These are phyloP conservation scores for Hoplostethus mediterraneus DNA, from an alignment of 2,797 vertebrate species.

Conservation along the genomic window DNA sequence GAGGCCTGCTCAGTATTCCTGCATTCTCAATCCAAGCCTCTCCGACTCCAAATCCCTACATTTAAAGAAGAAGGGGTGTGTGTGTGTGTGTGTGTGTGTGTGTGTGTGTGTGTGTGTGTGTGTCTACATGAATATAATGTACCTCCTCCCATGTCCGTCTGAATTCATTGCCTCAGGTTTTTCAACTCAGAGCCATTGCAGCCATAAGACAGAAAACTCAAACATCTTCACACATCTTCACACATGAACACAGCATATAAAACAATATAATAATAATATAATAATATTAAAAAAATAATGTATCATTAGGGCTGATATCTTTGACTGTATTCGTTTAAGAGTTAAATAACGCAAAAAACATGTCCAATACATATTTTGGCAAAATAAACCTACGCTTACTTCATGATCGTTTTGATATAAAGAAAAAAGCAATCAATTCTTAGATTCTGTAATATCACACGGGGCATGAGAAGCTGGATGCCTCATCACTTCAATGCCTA, in stretches of 20 bases:
- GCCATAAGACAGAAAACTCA: not conserved
- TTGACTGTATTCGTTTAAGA: not conserved
- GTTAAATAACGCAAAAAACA: conserved; percentile 37
- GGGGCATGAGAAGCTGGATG: conserved; percentile 77
- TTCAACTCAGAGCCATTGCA: conserved; percentile 1
- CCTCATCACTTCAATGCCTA: conserved; percentile 80
- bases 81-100: not conserved
- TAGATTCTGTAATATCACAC: conserved; percentile 67
- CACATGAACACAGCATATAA: not conserved
- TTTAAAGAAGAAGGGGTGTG: conserved; percentile 8
- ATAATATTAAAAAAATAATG: no score
- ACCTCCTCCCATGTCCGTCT: not conserved
- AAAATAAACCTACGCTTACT: conserved; percentile 20
- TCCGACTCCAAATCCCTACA: conserved; percentile 12
- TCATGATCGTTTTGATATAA: conserved; percentile 49
- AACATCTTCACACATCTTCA: not conserved
- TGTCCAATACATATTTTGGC: conserved; percentile 24
- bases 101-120: not conserved
- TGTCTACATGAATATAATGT: not conserved
- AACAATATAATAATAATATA: not conserved
- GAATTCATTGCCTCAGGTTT: conserved; percentile 6
- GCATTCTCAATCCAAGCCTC: conserved; percentile 19
- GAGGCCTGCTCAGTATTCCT: conserved; percentile 34
- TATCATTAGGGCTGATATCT: not conserved
- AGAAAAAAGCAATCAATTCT: conserved; percentile 45